phyloP scores from a whole-genome alignment of 2,113 vertebrate species.

The Ia io region DNA sequence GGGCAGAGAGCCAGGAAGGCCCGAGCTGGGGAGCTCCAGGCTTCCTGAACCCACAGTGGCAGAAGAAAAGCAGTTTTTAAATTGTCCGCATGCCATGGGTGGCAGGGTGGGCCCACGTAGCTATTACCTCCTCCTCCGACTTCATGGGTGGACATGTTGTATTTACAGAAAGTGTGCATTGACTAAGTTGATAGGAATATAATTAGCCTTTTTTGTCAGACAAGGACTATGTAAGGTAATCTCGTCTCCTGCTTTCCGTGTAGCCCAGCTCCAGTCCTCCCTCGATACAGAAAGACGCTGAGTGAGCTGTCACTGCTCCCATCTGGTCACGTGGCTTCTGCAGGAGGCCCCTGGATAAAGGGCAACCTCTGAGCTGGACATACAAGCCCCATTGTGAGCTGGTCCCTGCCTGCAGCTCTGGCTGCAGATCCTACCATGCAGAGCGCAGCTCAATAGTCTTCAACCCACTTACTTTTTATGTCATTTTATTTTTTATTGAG shows the following conservation, averaged over 20 bases:
- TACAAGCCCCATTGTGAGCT: not conserved
- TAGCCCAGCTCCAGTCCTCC: not conserved
- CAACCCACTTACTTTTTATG: not conserved
- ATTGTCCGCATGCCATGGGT: too few species aligned
- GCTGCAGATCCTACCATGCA: not conserved
- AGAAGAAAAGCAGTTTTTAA: not conserved
- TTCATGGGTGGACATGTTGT: too few species aligned
- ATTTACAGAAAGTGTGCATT: not conserved
- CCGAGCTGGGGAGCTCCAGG: not conserved
- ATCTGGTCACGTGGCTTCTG: not conserved
- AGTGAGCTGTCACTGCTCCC: not conserved
- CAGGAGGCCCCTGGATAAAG: not conserved
- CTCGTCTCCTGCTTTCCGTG: not conserved
- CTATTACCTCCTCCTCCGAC: too few species aligned
- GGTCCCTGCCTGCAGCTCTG: not conserved
- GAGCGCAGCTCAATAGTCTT: not conserved
- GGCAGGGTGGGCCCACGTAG: fast-evolving
- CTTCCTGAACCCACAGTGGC: fast-evolving
- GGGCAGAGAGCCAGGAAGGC: not conserved
- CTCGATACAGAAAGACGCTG: not conserved
- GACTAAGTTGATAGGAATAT: not conserved
- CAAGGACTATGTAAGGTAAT: not conserved
- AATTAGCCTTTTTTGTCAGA: not conserved
- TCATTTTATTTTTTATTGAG: not conserved
- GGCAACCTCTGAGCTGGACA: not conserved